Evolutionary conservation across 2,797 vertebrate genomes (phyloP).

Genomic region (Aphelocoma californica): DNA sequence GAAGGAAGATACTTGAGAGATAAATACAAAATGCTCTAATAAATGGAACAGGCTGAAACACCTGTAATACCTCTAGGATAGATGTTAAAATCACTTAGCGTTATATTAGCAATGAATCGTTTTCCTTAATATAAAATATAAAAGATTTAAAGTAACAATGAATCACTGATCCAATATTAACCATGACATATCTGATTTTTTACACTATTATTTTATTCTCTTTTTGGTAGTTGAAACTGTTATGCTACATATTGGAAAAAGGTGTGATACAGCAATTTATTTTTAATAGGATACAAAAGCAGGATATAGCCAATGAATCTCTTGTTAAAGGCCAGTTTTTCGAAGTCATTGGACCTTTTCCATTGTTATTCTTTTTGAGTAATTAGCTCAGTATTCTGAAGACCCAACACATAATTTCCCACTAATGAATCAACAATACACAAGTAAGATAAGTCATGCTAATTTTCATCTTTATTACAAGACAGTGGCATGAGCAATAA

Average conservation of each 20-base stretch:
- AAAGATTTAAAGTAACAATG: neutral
- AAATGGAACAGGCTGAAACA: slow-evolving; percentile 59
- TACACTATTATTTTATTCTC: neutral
- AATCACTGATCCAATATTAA: neutral
- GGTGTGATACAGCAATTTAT: neutral
- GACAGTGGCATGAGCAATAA: neutral
- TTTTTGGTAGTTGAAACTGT: neutral
- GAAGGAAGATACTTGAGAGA: slow-evolving; percentile 47
- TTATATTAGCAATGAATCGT: slow-evolving; percentile 48
- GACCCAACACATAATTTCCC: neutral
- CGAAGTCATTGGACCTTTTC: neutral
- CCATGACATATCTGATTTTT: neutral
- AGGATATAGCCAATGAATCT: neutral
- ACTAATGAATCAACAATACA: neutral
- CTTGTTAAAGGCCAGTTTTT: neutral
- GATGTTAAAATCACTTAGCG: slow-evolving; percentile 61
- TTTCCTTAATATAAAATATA: slow-evolving; percentile 26
- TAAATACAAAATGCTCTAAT: slow-evolving; percentile 68
- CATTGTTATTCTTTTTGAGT: neutral
- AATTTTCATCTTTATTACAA: neutral
- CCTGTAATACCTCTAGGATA: slow-evolving; percentile 57
- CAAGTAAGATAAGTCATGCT: neutral
- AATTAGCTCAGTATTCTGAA: neutral
- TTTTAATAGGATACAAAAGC: neutral
- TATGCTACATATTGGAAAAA: neutral